Evolutionary conservation across 2,113 vertebrate species (phyloP).

Genomic region (Embiotoca jacksoni): DNA sequence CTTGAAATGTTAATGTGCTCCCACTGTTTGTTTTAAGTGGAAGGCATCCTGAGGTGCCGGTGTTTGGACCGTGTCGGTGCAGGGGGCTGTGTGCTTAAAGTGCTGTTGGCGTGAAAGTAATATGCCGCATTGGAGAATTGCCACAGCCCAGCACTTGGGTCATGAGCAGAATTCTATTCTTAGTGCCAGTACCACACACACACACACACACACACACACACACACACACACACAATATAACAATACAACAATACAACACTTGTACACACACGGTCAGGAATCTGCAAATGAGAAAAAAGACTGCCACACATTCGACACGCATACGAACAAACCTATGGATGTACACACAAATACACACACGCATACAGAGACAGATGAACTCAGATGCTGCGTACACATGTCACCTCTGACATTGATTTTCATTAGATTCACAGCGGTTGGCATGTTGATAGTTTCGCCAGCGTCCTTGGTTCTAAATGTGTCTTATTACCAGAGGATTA

Average conservation of each 20-base stretch:
- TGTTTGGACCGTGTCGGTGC: slow-evolving; percentile 51
- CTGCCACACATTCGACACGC: background rate
- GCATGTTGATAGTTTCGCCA: slow-evolving; percentile 51
- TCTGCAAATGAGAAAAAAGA: background rate
- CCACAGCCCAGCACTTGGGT: slow-evolving; percentile 32
- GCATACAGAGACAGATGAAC: background rate
- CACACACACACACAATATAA: no score
- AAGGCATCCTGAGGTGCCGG: slow-evolving; percentile 59
- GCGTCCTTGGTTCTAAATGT: slow-evolving; percentile 43
- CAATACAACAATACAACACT: background rate
- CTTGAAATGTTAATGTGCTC: slow-evolving; percentile 79
- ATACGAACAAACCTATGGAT: background rate
- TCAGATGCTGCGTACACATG: background rate
- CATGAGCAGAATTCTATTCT: slow-evolving; percentile 53
- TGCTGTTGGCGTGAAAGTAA: slow-evolving; percentile 64
- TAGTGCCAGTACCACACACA: slow-evolving; percentile 4
- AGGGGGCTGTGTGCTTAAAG: slow-evolving; percentile 47
- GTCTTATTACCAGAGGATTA: slow-evolving; percentile 57
- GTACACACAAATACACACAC: background rate
- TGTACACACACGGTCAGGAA: background rate
- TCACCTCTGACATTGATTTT: slow-evolving; percentile 49
- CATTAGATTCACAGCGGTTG: slow-evolving; percentile 45
- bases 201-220: no score
- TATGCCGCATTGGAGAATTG: slow-evolving; percentile 46
- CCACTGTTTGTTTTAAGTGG: slow-evolving; percentile 72